phyloP scores from a whole-genome alignment of 2,797 vertebrate genomes.

The Manis pentadactyla region DNA sequence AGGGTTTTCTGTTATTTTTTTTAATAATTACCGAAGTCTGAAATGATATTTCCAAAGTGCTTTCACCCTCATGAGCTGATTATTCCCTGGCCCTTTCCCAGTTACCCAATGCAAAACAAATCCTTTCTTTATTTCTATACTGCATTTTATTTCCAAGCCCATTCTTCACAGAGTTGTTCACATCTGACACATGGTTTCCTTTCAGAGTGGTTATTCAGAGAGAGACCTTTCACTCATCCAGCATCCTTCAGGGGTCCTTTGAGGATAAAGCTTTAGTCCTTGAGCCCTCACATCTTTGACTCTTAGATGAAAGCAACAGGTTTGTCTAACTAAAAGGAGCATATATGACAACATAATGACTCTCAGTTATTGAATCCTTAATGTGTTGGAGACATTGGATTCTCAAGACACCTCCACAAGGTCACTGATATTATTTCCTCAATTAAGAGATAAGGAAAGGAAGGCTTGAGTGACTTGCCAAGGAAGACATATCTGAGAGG shows the following conservation, averaged over 20 bases:
- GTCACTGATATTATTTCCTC: neutral
- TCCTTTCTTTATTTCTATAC: neutral
- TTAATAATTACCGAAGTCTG: neutral
- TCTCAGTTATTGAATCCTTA: neutral
- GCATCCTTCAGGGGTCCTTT: neutral
- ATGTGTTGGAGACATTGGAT: neutral
- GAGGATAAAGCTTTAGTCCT: neutral
- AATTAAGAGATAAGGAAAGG: neutral
- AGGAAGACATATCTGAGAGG: neutral
- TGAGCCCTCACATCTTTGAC: neutral
- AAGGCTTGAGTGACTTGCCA: neutral
- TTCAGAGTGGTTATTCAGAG: slow-evolving; percentile 21
- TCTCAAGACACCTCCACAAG: neutral
- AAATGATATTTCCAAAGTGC: neutral
- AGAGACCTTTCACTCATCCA: slow-evolving; percentile 31
- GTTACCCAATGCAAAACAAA: neutral
- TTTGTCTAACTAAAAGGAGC: slow-evolving; percentile 34
- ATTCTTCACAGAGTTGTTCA: neutral
- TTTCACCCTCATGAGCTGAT: neutral
- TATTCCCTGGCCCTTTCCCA: neutral
- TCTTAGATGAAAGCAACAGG: slow-evolving; percentile 68
- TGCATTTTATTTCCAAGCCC: neutral
- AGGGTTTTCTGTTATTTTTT: neutral
- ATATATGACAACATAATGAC: neutral
- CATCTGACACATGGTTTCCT: neutral